Percentiles rank a stretch among this genome's conserved stretches.
Conservation (phyloP, 2,113 vertebrate genomes). For the human (Homo sapiens) region DNA sequence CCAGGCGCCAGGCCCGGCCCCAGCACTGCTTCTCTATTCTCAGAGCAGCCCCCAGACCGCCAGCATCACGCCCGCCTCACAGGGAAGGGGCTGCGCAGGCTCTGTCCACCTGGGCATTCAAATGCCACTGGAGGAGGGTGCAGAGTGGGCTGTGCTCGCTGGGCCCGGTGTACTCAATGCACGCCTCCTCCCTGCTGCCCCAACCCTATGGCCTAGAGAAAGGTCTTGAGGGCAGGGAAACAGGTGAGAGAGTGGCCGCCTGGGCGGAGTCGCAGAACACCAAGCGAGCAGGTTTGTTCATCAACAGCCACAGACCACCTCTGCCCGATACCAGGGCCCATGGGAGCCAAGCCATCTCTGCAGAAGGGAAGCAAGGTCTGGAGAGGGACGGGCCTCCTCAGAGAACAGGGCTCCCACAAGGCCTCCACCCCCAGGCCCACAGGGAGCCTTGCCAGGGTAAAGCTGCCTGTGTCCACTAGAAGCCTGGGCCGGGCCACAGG, state of each 20-base stretch:
- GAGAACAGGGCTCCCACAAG: too few relatives aligned
- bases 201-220: accelerated
- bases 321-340: not conserved
- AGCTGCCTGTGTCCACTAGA: not conserved
- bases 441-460: not conserved
- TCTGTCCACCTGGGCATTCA: not conserved
- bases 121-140: not conserved
- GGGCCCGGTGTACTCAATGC: too few relatives aligned
- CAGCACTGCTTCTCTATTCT: not conserved
- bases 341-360: not conserved
- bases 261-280: not conserved
- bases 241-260: not conserved
- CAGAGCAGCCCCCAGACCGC: not conserved
- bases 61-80: not conserved
- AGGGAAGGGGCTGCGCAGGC: not conserved
- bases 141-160: not conserved
- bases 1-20: accelerated
- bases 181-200: accelerated
- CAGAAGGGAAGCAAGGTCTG: not conserved
- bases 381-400: not conserved
- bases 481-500: not conserved
- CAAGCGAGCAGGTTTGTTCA: not conserved
- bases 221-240: not conserved
- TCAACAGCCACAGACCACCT: not conserved
- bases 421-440: not conserved